Evolutionary conservation across 2,888 invertebrate species (phyloP).

Genomic region (Parnassius mnemosyne): DNA sequence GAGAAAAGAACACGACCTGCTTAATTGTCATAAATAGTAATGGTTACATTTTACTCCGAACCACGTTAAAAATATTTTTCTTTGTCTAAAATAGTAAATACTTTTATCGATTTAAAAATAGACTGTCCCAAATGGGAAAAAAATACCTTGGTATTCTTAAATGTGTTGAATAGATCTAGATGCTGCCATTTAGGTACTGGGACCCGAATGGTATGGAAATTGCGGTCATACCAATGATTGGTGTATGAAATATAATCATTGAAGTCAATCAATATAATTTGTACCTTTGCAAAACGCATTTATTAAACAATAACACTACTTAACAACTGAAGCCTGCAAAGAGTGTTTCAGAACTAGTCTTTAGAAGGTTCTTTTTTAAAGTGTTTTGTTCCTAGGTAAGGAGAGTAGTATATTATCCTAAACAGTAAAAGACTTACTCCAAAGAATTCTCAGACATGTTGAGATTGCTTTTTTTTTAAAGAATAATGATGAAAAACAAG

Average conservation of each 20-base stretch:
- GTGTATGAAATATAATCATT: background rate
- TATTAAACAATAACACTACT: too few species aligned
- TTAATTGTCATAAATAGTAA: slow-evolving; percentile 20
- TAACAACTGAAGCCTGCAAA: too few species aligned
- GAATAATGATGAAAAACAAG: too few species aligned
- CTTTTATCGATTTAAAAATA: slow-evolving; percentile 16
- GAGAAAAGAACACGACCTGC: slow-evolving; percentile 16
- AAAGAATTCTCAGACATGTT: too few species aligned
- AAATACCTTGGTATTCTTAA: slow-evolving; percentile 14
- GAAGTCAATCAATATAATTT: too few species aligned
- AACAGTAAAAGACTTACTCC: too few species aligned
- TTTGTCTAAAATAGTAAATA: slow-evolving; percentile 5
- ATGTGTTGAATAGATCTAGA: slow-evolving; percentile 7
- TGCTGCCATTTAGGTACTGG: slow-evolving; percentile 15
- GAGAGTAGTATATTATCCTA: too few species aligned
- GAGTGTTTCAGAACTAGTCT: too few species aligned
- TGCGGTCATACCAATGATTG: slow-evolving; percentile 8
- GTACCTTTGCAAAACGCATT: too few species aligned
- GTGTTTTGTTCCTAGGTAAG: too few species aligned
- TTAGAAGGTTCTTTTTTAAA: too few species aligned
- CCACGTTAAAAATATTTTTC: slow-evolving; percentile 11
- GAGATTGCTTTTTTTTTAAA: too few species aligned
- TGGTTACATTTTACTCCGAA: slow-evolving; percentile 4
- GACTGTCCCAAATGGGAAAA: slow-evolving; percentile 2
- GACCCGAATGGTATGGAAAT: slow-evolving; percentile 11